Percentiles rank a stretch among this genome's conserved stretches.
Conservation (phyloP, 2,113 vertebrate genomes). For the Sigmodon hispidus region DNA sequence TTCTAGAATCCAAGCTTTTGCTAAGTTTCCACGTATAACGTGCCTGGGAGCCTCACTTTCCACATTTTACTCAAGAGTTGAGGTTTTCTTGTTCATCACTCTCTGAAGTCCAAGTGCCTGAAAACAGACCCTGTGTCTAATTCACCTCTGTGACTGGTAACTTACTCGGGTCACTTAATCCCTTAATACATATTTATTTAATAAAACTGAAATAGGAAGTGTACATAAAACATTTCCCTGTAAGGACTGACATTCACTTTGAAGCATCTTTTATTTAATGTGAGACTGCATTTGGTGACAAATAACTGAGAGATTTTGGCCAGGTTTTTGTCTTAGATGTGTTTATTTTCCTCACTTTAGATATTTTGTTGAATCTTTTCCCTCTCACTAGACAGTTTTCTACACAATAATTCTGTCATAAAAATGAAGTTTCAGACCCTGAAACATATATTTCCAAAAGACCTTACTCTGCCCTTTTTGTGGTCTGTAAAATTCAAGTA, state of each 20-base stretch:
- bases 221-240: not conserved
- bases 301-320: not conserved
- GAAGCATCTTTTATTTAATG: not conserved
- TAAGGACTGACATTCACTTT: not conserved
- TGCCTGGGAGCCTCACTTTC: not conserved
- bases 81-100: not conserved
- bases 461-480: not conserved
- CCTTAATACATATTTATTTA: not conserved
- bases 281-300: not conserved
- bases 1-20: not conserved
- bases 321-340: constrained; percentile 25
- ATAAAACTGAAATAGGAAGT: not conserved
- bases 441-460: not conserved
- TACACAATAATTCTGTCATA: not conserved
- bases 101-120: not conserved
- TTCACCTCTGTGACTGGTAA: not conserved
- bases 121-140: not conserved
- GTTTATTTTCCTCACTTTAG: not conserved
- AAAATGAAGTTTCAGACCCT: not conserved
- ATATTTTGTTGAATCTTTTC: not conserved
- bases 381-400: not conserved
- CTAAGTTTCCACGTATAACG: not conserved
- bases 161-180: not conserved
- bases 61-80: not conserved
- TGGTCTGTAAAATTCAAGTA: not conserved